Conservation (phyloP, 1,140 invertebrate genomes). For the Tetranychus cinnabarinus region DNA sequence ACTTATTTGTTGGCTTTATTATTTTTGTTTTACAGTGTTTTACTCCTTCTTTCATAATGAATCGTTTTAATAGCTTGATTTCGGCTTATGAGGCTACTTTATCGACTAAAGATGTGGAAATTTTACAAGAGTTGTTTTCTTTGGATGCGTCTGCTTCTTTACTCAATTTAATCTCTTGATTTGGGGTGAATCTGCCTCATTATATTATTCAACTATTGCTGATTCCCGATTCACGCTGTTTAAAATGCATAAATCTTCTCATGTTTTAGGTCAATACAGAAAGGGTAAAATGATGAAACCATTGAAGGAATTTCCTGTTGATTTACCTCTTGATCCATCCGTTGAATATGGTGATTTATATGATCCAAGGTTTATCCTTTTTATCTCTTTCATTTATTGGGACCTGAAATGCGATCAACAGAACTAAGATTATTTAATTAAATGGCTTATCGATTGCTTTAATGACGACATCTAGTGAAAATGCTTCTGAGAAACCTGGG, state of each 20-base stretch:
- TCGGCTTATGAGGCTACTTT: background rate
- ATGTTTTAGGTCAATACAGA: background rate
- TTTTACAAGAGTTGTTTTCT: background rate
- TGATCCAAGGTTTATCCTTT: background rate
- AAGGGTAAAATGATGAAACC: background rate
- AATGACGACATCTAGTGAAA: background rate
- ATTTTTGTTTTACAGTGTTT: too few species aligned
- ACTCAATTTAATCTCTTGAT: background rate
- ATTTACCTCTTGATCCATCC: background rate
- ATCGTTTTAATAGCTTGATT: too few species aligned
- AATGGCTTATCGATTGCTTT: background rate
- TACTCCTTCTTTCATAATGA: too few species aligned
- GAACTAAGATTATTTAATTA: background rate
- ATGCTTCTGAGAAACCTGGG: background rate
- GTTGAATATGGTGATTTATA: background rate
- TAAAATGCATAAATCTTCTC: background rate
- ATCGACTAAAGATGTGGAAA: background rate
- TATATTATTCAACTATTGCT: background rate
- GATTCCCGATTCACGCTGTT: background rate
- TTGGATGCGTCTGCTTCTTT: background rate
- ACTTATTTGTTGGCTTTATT: too few species aligned
- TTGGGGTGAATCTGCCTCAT: background rate
- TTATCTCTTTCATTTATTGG: background rate
- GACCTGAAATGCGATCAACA: background rate
- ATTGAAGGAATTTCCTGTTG: background rate